Conservation (phyloP, 2,797 vertebrate species). For the Emys orbicularis region DNA sequence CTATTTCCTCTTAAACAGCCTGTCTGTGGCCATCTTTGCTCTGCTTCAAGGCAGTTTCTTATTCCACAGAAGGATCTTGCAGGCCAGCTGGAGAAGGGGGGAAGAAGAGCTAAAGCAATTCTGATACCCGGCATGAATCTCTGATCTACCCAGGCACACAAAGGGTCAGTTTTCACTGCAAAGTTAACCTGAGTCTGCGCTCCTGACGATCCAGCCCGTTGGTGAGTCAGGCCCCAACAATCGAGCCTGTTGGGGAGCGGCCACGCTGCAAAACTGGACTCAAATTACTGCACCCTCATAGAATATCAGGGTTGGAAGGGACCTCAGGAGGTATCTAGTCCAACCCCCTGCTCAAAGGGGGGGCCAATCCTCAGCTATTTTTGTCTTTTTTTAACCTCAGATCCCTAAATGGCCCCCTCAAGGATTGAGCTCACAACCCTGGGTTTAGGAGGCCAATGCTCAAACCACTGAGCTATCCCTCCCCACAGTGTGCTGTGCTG, state of each 20-base stretch:
- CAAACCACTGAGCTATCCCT: no score
- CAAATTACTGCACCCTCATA: accelerated
- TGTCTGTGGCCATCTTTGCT: conserved; percentile 44
- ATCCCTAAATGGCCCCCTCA: no score
- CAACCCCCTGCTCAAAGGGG: no score
- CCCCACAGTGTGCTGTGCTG: accelerated
- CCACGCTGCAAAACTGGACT: not conserved
- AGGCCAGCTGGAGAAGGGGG: not conserved
- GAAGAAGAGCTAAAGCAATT: not conserved
- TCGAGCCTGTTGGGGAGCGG: not conserved
- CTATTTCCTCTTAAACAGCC: conserved; percentile 37
- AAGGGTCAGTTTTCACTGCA: not conserved
- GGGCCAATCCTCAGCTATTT: no score
- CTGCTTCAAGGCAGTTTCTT: conserved; percentile 31
- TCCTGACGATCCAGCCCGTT: accelerated
- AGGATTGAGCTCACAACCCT: no score
- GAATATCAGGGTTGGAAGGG: no score
- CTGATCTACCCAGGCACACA: not conserved
- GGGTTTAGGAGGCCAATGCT: no score
- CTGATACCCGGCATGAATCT: not conserved
- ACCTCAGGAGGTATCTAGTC: no score
- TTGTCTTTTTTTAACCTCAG: no score
- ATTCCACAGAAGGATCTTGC: not conserved
- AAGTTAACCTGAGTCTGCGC: not conserved
- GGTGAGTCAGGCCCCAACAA: no score